Base-by-base conservation (phyloP, 2,888 invertebrate species). In the Sphaerophoria rueppellii region DNA sequence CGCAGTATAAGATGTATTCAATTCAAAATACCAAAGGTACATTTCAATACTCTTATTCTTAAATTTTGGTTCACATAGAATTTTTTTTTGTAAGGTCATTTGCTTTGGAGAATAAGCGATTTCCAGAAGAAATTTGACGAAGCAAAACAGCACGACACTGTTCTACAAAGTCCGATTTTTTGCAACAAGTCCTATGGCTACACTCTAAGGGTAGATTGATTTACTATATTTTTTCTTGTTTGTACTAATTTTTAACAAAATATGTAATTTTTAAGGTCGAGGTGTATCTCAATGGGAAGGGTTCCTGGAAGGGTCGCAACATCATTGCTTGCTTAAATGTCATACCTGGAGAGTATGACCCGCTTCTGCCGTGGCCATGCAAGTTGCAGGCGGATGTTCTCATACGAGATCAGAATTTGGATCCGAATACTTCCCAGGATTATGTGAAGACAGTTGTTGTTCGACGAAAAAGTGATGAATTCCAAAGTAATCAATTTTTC, bases 271-370 rank as follows among this genome's bases (percentile, higher is more conserved):
- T 89, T 24, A 24, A 95, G 95, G 92, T 95, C 34, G 94, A 96
- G 88, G 90, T 95, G 1, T 94, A 94, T 89, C 90, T 96, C 35
- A 96, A 96, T 89, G 96, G 96, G 6, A 93, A 95, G 65, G 95
- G 96, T 46, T 95, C 95, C 83, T 96, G 96, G 96, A 95, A 94
- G 88, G 95, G 95, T 0, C 93, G 96, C 0, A 95, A 96, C 89
- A 90, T 95, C 63, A 94, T 96, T 54, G 94, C 95, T 7, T 95
- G 95, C 0, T 92, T 96, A 54, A 94, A 95, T 58, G 93, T 95
- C 0, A 92, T 95, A 40, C 93, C 93, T 3, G 96, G 96, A 0
- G 94, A 95, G 43, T 96, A 95, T 91, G 96, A 96, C 91, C 92
- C 95, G 0, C 89, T 96, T 63, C 91, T 96, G 74, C 93, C 93